These are phyloP conservation scores for Ennomos fuscantarius DNA, from an alignment of 2,888 invertebrate species.

Conservation along the genomic window DNA sequence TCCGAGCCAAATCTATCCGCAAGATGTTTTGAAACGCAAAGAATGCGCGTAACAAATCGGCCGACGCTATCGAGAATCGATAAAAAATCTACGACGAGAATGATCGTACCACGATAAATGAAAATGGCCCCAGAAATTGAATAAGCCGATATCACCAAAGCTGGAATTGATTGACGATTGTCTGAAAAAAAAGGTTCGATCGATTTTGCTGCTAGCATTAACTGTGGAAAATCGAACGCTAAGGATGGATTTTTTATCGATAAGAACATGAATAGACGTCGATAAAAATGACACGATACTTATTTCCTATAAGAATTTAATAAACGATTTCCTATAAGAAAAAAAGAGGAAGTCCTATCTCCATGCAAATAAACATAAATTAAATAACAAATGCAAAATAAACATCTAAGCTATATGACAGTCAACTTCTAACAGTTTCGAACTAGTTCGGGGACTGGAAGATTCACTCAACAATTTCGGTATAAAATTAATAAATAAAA, in stretches of 20 bases:
- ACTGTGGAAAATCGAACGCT: slow-evolving; percentile 47
- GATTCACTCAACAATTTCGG: too few relatives aligned
- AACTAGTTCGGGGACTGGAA: too few relatives aligned
- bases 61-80: slow-evolving; percentile 62
- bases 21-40: slow-evolving; percentile 60
- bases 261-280: slow-evolving; percentile 5
- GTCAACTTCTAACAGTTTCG: too few relatives aligned
- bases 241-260: slow-evolving; percentile 43
- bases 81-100: slow-evolving; percentile 72
- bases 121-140: slow-evolving; percentile 78
- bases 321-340: too few relatives aligned
- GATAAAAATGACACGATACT: too few relatives aligned
- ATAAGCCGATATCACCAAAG: slow-evolving; percentile 81
- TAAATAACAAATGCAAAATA: too few relatives aligned
- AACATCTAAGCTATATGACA: too few relatives aligned
- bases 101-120: slow-evolving; percentile 73
- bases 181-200: slow-evolving; percentile 69
- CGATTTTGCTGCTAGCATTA: slow-evolving; percentile 68
- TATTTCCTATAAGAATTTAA: too few relatives aligned
- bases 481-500: too few relatives aligned
- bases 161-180: slow-evolving; percentile 79
- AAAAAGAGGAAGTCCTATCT: too few relatives aligned
- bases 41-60: slow-evolving; percentile 80
- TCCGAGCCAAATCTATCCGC: slow-evolving; percentile 60
- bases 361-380: too few relatives aligned